Base-by-base conservation (phyloP, 1,140 invertebrate genomes). In the Drosophila bipectinata region DNA sequence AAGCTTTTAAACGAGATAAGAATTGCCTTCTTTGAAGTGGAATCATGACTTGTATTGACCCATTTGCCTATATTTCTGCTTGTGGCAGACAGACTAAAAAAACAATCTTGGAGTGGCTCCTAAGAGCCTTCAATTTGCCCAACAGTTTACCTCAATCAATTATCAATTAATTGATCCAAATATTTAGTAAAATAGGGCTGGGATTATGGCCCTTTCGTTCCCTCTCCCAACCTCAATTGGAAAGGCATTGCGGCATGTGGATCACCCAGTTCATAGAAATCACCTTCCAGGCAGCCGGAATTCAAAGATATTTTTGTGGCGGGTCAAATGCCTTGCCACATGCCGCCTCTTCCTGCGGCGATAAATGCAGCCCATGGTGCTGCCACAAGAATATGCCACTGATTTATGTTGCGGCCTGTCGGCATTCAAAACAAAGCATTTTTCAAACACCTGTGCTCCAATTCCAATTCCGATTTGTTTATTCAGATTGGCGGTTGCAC, bases 391-490 rank as follows among this genome's bases (percentile, higher is more conserved):
- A 49, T 41, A 26, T 55, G 53, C 64, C 76, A 67, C 55, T 71
- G 81, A 77, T 84, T 84, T 72, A 72, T 73, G 68, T 41, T 52
- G 48, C 45, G 48, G 49, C 49, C 34, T 59, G 67, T 61, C 56
- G 44, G 67, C 68, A 72, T 15, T 63, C 58, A 64, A 54, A 68
- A 49, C 53, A 72, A 52, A 76, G 54, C 68, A 76, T 49, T 72
- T 76, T 53, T 12, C 30, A 15, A 75, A 82, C 83, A 88, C 83
- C 84, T 88, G 83, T 88, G 83, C 58, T 87, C 83, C 63, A 79
- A 58, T 77, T 84, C 44, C 59, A 2, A 59, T 45, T 59, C 18
- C 9, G 51, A 24, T 49, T 59, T 88, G 83, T 87, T 87, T 87
- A 79, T 63, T 54, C 45, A 76, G 64, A 59, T 81, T 67, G 63